Percentiles rank a stretch among this genome's conserved stretches.
Evolutionary conservation across 2,888 invertebrate genomes (phyloP).

Genomic region (Drosophila testacea): DNA sequence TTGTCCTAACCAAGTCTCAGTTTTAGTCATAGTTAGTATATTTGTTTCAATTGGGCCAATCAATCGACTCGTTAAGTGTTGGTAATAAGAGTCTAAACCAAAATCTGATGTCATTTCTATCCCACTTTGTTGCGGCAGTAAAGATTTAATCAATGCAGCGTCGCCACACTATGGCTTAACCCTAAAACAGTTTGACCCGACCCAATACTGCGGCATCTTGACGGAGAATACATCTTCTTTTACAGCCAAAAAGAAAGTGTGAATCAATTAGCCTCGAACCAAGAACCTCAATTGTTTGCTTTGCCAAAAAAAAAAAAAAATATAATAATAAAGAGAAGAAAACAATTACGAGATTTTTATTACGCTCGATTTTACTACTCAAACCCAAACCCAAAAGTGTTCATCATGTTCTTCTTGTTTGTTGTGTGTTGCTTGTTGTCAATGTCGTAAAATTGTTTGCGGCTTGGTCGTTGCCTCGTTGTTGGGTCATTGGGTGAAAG

Average conservation of each 20-base stretch:
- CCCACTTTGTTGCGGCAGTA: conserved; percentile 36
- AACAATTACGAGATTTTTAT: conserved; percentile 76
- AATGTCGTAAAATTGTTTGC: conserved; percentile 71
- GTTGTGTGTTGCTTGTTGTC: conserved; percentile 55
- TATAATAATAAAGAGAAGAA: conserved; percentile 33
- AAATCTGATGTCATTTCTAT: conserved; percentile 53
- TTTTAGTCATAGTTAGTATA: not conserved
- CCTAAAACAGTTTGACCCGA: conserved; percentile 36
- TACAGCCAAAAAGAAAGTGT: conserved; percentile 80
- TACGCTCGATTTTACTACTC: conserved; percentile 65
- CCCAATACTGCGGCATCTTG: conserved; percentile 23
- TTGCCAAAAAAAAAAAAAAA: conserved; percentile 62
- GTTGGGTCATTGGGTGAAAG: conserved; percentile 67
- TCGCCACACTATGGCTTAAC: conserved; percentile 20
- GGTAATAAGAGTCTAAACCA: conserved; percentile 37
- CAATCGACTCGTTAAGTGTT: conserved; percentile 33
- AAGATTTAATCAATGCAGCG: conserved; percentile 67
- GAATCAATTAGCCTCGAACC: conserved; percentile 78
- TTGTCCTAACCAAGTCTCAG: not conserved
- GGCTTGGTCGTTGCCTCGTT: conserved; percentile 20
- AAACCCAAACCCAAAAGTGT: conserved; percentile 27
- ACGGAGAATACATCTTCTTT: conserved; percentile 68
- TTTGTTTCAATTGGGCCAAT: conserved; percentile 46
- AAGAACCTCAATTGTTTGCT: conserved; percentile 61
- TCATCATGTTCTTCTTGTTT: conserved; percentile 36